Base-by-base conservation (phyloP, 2,888 invertebrate genomes). In the Drosophila percnosoma region DNA sequence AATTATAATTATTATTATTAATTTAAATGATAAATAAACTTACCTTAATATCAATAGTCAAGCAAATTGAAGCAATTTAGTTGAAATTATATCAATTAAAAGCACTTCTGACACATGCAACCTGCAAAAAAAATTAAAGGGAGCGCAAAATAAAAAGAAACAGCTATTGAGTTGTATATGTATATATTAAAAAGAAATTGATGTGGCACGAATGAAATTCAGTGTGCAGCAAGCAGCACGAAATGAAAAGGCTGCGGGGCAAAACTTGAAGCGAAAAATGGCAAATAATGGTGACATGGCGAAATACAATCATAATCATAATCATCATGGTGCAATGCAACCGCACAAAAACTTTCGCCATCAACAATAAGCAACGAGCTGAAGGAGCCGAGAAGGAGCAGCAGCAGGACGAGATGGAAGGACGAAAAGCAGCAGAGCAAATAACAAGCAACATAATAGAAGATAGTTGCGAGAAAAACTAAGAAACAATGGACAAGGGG, bases 211-310 rank as follows among this genome's bases (percentile, higher is more conserved):
- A 85, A 83, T 75, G 65, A 78, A 85, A 75, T 83, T 70, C 70
- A 59, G 42, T 58, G 71, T 45, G 33, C 55, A 60, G 49, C 54
- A 53, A 70, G 59, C 45, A 61, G 42, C 55, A 66, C 13, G 45
- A 40, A 68, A 65, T 62, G 42, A 58, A 60, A 64, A 31, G 59
- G 66, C 70, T 73, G 62, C 53, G 64, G 77, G 73, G 67, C 69
- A 63, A 63, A 83, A 81, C 71, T 66, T 76, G 70, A 90, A 85
- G 88, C 88, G 86, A 82, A 82, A 84, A 89, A 90, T 82, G 76
- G 88, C 90, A 85, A 85, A 85, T 85, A 85, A 85, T 85, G 88
- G 89, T 85, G 90, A 85, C 90, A 90, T 90, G 85, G 90, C 86
- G 89, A 85, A 85, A 90, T 82, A 88, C 83, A 85, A 85, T 85